Base-by-base conservation (phyloP, 2,888 invertebrate species). In the Chalcis sispes region DNA sequence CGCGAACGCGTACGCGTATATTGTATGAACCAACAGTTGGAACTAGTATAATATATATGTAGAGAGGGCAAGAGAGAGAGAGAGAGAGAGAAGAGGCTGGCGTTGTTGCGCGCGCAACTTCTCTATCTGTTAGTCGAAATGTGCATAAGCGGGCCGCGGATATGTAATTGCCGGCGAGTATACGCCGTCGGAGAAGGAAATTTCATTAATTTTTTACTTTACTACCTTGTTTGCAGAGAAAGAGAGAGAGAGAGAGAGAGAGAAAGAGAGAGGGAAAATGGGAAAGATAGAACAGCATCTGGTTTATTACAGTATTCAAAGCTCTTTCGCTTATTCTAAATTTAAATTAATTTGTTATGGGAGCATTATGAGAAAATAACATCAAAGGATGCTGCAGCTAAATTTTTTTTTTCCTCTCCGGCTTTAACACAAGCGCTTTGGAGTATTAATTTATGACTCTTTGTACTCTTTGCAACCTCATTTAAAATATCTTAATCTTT, bases 201-300 rank as follows among this genome's bases (percentile, higher is more conserved):
- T 65, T 56, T 56, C 58, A 65, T 72, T 72, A 58, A 46, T 64
- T 72, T 65, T 58, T 72, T n/a, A 48, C 58, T 59, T 29, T 50
- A 46, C 20, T 23, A 13, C 56, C 13, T 36, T 58, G 7, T 1
- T 4, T n/a, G n/a, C n/a, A n/a, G n/a, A n/a, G n/a, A n/a, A n/a
- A n/a, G n/a, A n/a, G n/a, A n/a, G n/a, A n/a, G n/a, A n/a, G n/a
- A n/a, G n/a, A n/a, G n/a, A n/a, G n/a, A n/a, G n/a, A n/a, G n/a
- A n/a, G n/a, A n/a, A n/a, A n/a, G n/a, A n/a, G n/a, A n/a, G n/a
- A n/a, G n/a, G n/a, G n/a, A n/a, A n/a, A n/a, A n/a, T n/a, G n/a
- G n/a, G n/a, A n/a, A n/a, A n/a, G n/a, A n/a, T n/a, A n/a, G 20
- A 48, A 18, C 29, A 18, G 48, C 64, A 64, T 48, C 64, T 64